Conservation (phyloP, 2,113 vertebrate species). For the Anoura caudifer region DNA sequence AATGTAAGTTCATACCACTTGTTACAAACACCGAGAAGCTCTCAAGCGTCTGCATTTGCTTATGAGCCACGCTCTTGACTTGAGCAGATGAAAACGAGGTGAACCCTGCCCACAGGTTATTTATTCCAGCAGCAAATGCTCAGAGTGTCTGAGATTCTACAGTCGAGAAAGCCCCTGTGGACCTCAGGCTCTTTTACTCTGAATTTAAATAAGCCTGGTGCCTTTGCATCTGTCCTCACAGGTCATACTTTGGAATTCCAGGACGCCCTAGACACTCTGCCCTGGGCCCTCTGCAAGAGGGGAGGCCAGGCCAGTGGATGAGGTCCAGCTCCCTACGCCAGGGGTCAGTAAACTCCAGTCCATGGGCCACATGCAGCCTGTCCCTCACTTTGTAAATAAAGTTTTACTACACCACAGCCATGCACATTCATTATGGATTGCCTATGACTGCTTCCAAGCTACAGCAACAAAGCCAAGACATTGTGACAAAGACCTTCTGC, state of each 20-base stretch:
- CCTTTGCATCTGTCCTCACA: constrained; percentile 16
- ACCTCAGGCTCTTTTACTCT: not conserved
- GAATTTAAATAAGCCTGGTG: constrained; percentile 56
- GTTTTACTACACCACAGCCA: not conserved
- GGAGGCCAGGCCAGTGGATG: not conserved
- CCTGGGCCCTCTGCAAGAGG: not conserved
- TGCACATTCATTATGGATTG: not conserved
- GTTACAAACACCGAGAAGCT: not conserved
- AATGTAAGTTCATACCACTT: constrained; percentile 11
- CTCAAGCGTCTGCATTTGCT: constrained; percentile 36
- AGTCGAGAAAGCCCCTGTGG: not conserved
- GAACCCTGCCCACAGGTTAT: constrained; percentile 12
- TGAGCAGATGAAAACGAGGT: not conserved
- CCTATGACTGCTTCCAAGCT: not conserved
- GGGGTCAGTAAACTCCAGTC: not conserved
- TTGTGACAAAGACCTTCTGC: not conserved
- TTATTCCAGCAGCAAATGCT: constrained; percentile 17
- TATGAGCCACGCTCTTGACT: constrained; percentile 34
- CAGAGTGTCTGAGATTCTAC: not conserved
- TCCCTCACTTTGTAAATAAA: not conserved
- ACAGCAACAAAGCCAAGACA: not conserved
- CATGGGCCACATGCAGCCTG: not conserved
- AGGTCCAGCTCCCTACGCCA: not conserved
- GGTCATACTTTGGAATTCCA: constrained; percentile 22
- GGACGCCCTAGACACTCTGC: not conserved